Evolutionary conservation across 1,140 invertebrate genomes (phyloP).

Genomic region (Pseudobourletiella spinata): DNA sequence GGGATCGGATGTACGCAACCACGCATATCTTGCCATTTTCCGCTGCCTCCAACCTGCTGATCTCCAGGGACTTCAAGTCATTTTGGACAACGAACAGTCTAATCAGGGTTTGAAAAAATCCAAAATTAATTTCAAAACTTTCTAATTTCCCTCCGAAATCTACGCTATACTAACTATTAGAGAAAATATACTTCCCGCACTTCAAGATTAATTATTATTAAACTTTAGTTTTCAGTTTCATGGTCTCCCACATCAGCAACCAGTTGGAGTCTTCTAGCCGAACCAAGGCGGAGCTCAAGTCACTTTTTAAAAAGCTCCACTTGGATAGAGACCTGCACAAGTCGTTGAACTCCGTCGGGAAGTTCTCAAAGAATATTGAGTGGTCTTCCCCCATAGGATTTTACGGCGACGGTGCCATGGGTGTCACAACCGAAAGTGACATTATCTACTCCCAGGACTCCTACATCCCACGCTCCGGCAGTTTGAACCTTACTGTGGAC

Average conservation of each 20-base stretch:
- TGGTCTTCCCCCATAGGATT: constrained; percentile 64
- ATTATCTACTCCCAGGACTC: constrained; percentile 82
- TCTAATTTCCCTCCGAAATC: no score
- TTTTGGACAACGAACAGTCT: constrained; percentile 55
- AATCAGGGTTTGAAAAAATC: constrained; percentile 47
- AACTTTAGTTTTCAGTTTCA: constrained; percentile 80
- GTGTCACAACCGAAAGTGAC: constrained; percentile 58
- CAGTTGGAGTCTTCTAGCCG: constrained; percentile 65
- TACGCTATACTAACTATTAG: no score
- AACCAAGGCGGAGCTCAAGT: constrained; percentile 55
- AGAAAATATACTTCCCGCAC: no score
- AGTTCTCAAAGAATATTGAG: constrained; percentile 67
- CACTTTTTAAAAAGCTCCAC: constrained; percentile 53
- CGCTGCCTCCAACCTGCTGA: constrained; percentile 59
- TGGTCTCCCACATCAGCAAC: constrained; percentile 67
- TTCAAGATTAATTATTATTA: no score
- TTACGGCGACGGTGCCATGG: constrained; percentile 58
- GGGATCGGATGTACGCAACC: constrained; percentile 80
- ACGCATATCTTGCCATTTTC: constrained; percentile 69
- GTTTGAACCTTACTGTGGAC: constrained; percentile 71
- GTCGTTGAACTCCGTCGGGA: constrained; percentile 56
- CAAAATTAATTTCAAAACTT: no score
- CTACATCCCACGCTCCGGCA: constrained; percentile 68
- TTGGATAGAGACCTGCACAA: constrained; percentile 60
- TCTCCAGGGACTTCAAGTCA: constrained; percentile 56